Evolutionary conservation across 2,888 invertebrate genomes (phyloP), one percentile per base, ranked within the genome.

Genomic region (Drosophila acutilabella): DNA sequence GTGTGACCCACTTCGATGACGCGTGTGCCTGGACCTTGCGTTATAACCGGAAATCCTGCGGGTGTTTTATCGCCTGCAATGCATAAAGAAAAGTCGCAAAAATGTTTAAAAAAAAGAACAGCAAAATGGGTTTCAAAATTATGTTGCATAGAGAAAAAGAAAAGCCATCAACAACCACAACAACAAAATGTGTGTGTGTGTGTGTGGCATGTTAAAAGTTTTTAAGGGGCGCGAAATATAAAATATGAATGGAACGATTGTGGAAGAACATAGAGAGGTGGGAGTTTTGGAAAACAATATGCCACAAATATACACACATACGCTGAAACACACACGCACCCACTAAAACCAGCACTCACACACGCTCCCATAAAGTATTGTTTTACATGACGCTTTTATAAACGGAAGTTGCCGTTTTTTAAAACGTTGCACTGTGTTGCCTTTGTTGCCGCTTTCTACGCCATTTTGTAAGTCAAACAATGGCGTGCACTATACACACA

Each of bases 1-100:
- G 96, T 97, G 93, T 98, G 97, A 16, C 98, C 98, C 78, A 97
- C 98, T 93, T 99, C 99, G 56, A 99, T 98, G 58, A 98, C 98
- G 93, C 98, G 97, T 64, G 98, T 96, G 71, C 95, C 95, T 0
- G 99, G 98, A 44, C 97, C 96, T 86, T 96, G 96, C 40, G 96
- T 95, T 91, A 98, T 96, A 91, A 95, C 94, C 50, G 99, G 99
- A 93, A 99, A 99, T 36, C 99, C 99, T 50, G 94, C 94, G 1
- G 99, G 99, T 73, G 97, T 94, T 93, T 97, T 96, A 90, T 97
- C 97, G 82, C 95, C 98, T 93, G 86, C 48, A 91, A 91, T 62
- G 56, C 53, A 74, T 41, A 45, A 56, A 50, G 58, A 48, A 52
- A 56, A 66, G 40, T 61, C 36, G 58, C 51, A 58, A 62, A 64